Percentiles rank a stretch among this genome's conserved stretches.
phyloP scores from a whole-genome alignment of 2,888 invertebrate genomes.

The Apeira syringaria region DNA sequence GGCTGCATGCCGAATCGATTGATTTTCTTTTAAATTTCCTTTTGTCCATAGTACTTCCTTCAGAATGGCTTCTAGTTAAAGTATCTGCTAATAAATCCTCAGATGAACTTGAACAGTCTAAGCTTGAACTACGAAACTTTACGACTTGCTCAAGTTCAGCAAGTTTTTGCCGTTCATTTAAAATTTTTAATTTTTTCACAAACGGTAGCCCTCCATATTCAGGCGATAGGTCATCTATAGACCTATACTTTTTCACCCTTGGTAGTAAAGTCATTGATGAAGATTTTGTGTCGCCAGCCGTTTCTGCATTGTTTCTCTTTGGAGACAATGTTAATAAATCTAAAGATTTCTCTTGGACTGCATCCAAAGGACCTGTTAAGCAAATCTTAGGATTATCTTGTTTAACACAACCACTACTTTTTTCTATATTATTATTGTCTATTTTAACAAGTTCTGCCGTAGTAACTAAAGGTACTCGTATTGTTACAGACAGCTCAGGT shows the following conservation, averaged over 20 bases:
- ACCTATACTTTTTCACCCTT: slow-evolving; percentile 88
- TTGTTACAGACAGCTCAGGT: slow-evolving; percentile 55
- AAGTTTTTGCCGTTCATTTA: slow-evolving; percentile 93
- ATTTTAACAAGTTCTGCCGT: slow-evolving; percentile 77
- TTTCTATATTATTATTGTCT: slow-evolving; percentile 75
- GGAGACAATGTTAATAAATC: slow-evolving; percentile 73
- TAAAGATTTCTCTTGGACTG: slow-evolving; percentile 73
- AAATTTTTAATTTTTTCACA: slow-evolving; percentile 93
- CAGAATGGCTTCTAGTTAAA: slow-evolving; percentile 90
- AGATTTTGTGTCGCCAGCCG: slow-evolving; percentile 46
- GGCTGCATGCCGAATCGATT: slow-evolving; percentile 60
- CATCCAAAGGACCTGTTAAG: slow-evolving; percentile 70
- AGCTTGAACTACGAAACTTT: slow-evolving; percentile 90
- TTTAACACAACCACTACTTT: slow-evolving; percentile 59
- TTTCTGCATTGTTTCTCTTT: slow-evolving; percentile 53
- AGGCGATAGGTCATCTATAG: slow-evolving; percentile 94
- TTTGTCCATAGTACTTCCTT: slow-evolving; percentile 90
- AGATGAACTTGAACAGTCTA: slow-evolving; percentile 87
- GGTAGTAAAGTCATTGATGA: slow-evolving; percentile 59
- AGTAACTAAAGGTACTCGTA: slow-evolving; percentile 63
- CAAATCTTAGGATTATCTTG: slow-evolving; percentile 69
- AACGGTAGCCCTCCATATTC: slow-evolving; percentile 94
- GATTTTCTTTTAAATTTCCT: slow-evolving; percentile 75
- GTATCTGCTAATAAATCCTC: slow-evolving; percentile 83
- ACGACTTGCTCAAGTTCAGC: slow-evolving; percentile 91